phyloP scores from a whole-genome alignment of 2,113 vertebrate genomes.

The Channa argus region DNA sequence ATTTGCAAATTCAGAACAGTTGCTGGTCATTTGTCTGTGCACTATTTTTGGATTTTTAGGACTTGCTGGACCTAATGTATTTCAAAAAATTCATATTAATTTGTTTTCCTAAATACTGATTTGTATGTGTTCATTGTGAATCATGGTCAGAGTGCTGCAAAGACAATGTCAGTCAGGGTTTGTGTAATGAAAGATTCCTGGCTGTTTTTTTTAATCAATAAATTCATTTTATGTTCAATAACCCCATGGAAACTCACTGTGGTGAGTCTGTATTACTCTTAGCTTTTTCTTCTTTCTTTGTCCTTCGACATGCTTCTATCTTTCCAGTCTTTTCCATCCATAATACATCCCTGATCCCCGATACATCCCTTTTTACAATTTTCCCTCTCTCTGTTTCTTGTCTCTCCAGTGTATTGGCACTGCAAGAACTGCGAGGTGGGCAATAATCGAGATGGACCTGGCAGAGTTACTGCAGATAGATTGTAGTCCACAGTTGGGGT shows the following conservation, averaged over 20 bases:
- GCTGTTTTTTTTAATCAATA: slow-evolving; percentile 20
- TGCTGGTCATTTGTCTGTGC: too few relatives aligned
- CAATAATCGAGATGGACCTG: slow-evolving; percentile 67
- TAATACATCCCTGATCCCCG: too few relatives aligned
- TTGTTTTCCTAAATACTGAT: too few relatives aligned
- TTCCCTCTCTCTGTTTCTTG: slow-evolving; percentile 27
- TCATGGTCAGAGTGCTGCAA: slow-evolving; percentile 21
- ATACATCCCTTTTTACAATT: not conserved
- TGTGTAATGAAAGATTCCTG: slow-evolving; percentile 31
- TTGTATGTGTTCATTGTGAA: too few relatives aligned
- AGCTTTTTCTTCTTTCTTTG: not conserved
- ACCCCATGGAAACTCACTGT: slow-evolving; percentile 43
- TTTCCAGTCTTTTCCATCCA: not conserved
- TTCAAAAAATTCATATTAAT: too few relatives aligned
- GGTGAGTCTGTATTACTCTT: slow-evolving; percentile 14
- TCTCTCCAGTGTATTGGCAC: slow-evolving; percentile 61
- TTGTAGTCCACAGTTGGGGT: slow-evolving; percentile 29
- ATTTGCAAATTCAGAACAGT: too few relatives aligned
- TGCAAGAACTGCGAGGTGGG: slow-evolving; percentile 69
- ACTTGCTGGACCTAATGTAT: too few relatives aligned
- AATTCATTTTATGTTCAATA: slow-evolving; percentile 62
- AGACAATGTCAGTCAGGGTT: slow-evolving; percentile 43
- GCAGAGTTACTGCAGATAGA: slow-evolving; percentile 53
- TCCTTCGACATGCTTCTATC: not conserved
- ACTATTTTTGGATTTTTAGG: too few relatives aligned